Evolutionary conservation across 2,888 invertebrate species (phyloP), one percentile per base, ranked within the genome.

Genomic region (Pharmacophagus antenor): DNA sequence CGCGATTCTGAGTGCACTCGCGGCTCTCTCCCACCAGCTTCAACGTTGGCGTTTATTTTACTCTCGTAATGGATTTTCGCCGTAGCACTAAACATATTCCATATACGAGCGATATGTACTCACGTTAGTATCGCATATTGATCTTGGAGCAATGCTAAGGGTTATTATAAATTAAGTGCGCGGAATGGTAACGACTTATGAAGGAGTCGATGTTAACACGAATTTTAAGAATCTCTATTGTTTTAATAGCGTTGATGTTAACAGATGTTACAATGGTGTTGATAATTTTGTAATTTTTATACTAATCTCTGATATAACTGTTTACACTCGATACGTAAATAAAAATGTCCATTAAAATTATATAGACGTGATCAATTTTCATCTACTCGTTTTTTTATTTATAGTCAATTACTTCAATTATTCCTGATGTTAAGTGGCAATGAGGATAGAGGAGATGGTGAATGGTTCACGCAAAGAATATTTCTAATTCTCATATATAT

Each of bases 11-110:
- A 56, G 56, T 52, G 56, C 56, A 56, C 56, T 56, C 42, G 59
- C 55, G 23, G 55, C 55, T 60, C 25, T 52, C 52, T 47, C 46
- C 46, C 51, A 25, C 22, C 22, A 41, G 51, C 44, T 54, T 55
- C 20, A 51, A 41, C 51, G 55, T 60, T 60, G 60, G 56, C 56
- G 37, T 60, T 60, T 56, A 59, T 56, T 60, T 60, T 56, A 56
- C 23, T 47, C 23, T 41, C 60, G 60, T 60, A 60, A 60, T 60
- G 55, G 55, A 51, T 60, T 60, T 60, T 51, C 59, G 23, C 46
- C 56, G 56, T 60, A 56, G 46, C 5, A 41, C 49, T 56, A 47
- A 50, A 60, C 47, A 50, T 55, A 60, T 56, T 60, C 56, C 37
- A 47, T 51, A 55, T 51, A 21, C 15, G 37, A 51, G 23, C 25